Evolutionary conservation across 2,888 invertebrate species (phyloP).

Genomic region (Phyllotreta striolata): DNA sequence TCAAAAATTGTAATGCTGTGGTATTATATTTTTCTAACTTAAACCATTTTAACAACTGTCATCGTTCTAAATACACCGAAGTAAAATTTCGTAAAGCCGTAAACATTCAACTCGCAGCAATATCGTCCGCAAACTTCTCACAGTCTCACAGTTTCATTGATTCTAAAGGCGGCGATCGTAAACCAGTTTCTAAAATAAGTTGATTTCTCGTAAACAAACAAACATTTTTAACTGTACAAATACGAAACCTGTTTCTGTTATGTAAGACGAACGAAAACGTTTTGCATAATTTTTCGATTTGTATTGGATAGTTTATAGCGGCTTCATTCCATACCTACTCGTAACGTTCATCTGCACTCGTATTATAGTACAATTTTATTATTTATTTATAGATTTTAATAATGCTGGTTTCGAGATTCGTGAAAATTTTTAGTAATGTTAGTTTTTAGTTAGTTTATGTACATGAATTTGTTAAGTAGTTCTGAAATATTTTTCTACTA

Average conservation of each 20-base stretch:
- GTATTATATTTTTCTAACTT: too few species aligned
- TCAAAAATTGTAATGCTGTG: too few species aligned
- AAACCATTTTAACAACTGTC: too few species aligned
- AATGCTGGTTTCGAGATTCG: slow-evolving; percentile 1
- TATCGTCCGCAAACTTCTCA: too few species aligned
- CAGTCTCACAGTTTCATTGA: too few species aligned
- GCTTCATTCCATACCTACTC: not conserved
- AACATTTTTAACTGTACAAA: slow-evolving; percentile 37
- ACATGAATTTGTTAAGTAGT: too few species aligned
- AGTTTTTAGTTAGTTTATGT: too few species aligned
- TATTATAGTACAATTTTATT: slow-evolving; percentile 2
- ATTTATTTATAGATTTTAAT: slow-evolving; percentile 5
- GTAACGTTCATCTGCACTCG: not conserved
- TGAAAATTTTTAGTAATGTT: not conserved
- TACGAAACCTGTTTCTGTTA: slow-evolving; percentile 38
- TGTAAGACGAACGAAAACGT: slow-evolving; percentile 36
- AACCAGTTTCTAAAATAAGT: slow-evolving; percentile 11
- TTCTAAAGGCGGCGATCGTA: too few species aligned
- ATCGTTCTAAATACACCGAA: too few species aligned
- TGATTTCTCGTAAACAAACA: slow-evolving; percentile 36
- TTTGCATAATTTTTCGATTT: slow-evolving; percentile 42
- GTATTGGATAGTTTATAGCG: slow-evolving; percentile 33
- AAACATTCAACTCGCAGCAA: too few species aligned
- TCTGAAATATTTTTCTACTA: too few species aligned
- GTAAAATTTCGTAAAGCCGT: too few species aligned